phyloP scores from a whole-genome alignment of 2,113 vertebrate species.

The Brachyhypopomus gauderio region DNA sequence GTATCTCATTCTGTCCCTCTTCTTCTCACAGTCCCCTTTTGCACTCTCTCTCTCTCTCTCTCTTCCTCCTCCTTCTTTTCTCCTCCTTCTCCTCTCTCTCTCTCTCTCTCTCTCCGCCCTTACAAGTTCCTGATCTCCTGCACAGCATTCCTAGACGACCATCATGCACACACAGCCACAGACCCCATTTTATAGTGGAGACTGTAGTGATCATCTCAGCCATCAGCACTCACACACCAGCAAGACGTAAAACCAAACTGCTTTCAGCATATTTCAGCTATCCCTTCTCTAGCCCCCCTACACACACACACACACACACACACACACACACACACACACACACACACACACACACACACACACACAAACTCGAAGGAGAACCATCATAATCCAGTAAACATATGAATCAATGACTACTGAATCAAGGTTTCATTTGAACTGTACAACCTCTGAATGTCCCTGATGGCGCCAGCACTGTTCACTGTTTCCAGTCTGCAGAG shows the following conservation, averaged over 20 bases:
- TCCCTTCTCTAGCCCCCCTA: too few species aligned
- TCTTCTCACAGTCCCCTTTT: background rate
- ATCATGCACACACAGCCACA: slow-evolving; percentile 6
- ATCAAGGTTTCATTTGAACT: slow-evolving; percentile 39
- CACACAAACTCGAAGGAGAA: background rate
- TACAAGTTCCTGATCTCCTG: background rate
- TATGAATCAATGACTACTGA: slow-evolving; percentile 19
- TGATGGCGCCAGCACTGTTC: slow-evolving; percentile 29
- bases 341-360: background rate
- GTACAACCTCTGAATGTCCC: slow-evolving; percentile 34
- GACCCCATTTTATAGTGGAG: background rate
- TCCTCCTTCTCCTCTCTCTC: background rate
- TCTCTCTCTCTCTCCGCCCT: background rate
- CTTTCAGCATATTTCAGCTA: too few species aligned
- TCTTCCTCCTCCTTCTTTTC: background rate
- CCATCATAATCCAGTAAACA: slow-evolving; percentile 13
- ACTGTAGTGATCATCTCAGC: slow-evolving; percentile 9
- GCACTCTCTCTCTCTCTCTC: background rate
- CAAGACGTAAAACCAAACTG: slow-evolving; percentile 20
- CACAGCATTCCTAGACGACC: background rate
- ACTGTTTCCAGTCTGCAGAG: slow-evolving; percentile 24
- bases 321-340: background rate
- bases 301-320: background rate
- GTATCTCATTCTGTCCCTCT: background rate
- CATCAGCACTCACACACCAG: slow-evolving; percentile 27